These are phyloP conservation scores for Seriola dumerili DNA, from an alignment of 2,113 vertebrate species.

Conservation along the genomic window DNA sequence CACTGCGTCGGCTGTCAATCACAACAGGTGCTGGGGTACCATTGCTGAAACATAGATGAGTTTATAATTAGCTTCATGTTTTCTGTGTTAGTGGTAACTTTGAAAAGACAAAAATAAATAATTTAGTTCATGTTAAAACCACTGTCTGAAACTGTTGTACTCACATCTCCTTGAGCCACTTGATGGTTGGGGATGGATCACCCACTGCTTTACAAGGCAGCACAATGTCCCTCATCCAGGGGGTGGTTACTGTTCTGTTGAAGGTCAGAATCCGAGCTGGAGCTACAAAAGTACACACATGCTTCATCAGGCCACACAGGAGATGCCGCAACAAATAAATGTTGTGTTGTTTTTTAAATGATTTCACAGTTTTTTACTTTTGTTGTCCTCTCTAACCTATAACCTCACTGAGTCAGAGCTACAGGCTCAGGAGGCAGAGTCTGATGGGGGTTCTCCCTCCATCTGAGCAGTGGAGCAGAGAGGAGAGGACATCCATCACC, in stretches of 20 bases:
- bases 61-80: neutral
- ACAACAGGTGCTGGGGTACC: conserved; percentile 93
- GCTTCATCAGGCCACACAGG: conserved; percentile 3
- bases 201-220: conserved; percentile 96
- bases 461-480: neutral
- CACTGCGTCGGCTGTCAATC: conserved; percentile 93
- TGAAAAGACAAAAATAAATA: neutral
- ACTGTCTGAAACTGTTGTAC: neutral
- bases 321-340: neutral
- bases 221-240: conserved; percentile 98
- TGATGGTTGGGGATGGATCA: conserved; percentile 94
- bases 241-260: conserved; percentile 95
- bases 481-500: conserved; percentile 52
- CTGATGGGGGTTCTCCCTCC: conserved; percentile 4
- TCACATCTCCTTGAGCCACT: conserved; percentile 99
- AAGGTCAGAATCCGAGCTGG: conserved; percentile 96
- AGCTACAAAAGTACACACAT: conserved; percentile 81
- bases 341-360: neutral
- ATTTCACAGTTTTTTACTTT: conserved; percentile 1
- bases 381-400: neutral
- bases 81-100: neutral
- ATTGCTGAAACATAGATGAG: conserved; percentile 84
- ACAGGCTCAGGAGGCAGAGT: neutral
- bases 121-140: no score
- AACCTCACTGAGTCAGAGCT: neutral